Evolutionary conservation across 2,797 vertebrate genomes (phyloP).

Genomic region (Acanthornis magna): DNA sequence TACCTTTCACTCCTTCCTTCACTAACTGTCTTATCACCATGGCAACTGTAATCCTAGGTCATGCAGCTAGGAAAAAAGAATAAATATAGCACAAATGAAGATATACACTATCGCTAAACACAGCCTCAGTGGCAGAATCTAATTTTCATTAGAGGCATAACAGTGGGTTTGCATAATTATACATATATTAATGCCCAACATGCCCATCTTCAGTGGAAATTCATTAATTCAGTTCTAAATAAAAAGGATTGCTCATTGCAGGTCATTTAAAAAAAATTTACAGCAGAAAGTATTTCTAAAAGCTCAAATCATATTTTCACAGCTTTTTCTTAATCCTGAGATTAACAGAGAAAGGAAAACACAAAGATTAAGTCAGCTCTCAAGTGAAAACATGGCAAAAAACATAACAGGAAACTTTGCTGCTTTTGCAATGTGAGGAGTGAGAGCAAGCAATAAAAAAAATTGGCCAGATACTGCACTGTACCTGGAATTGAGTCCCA

Average conservation of each 20-base stretch:
- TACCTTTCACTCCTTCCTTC: constrained; percentile 53
- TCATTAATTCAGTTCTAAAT: constrained; percentile 69
- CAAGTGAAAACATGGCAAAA: not conserved
- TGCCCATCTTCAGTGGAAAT: constrained; percentile 65
- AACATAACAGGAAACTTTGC: not conserved
- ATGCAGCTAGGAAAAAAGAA: constrained; percentile 26
- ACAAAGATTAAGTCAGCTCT: not conserved
- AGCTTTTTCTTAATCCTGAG: constrained; percentile 50
- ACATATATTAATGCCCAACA: constrained; percentile 63
- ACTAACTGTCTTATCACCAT: constrained; percentile 67
- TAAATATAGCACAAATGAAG: constrained; percentile 36
- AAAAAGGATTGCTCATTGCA: constrained; percentile 57
- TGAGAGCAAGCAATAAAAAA: not conserved
- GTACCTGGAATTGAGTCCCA: not conserved
- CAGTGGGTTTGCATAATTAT: constrained; percentile 68
- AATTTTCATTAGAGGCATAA: constrained; percentile 69
- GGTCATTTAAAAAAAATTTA: not conserved
- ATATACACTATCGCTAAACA: constrained; percentile 43
- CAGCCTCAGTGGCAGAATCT: constrained; percentile 42
- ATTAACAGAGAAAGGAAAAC: not conserved
- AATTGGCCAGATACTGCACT: not conserved
- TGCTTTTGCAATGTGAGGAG: not conserved
- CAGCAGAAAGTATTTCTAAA: constrained; percentile 17
- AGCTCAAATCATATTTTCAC: not conserved
- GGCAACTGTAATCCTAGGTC: constrained; percentile 73